Percentiles rank a stretch among this genome's conserved stretches.
Evolutionary conservation across 1,140 invertebrate genomes (phyloP).

Genomic region (Lordiphosa collinella): DNA sequence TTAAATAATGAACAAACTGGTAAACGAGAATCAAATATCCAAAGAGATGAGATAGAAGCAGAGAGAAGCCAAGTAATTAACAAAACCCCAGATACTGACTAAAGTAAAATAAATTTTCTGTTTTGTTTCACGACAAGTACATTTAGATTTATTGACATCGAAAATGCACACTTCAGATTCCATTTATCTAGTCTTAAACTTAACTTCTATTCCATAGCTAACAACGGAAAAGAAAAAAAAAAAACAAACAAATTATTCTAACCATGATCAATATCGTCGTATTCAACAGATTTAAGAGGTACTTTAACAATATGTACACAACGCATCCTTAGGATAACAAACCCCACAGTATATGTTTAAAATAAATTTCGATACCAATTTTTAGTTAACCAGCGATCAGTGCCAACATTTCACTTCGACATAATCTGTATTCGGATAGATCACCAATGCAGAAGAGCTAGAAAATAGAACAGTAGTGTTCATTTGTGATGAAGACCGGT

Average conservation of each 20-base stretch:
- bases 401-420: too few relatives aligned
- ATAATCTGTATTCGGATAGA: too few relatives aligned
- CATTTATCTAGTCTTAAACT: conserved; percentile 49
- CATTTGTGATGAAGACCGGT: too few relatives aligned
- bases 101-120: too few relatives aligned
- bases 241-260: conserved; percentile 8
- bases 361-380: too few relatives aligned
- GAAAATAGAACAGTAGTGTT: too few relatives aligned
- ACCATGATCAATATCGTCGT: conserved; percentile 1
- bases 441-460: too few relatives aligned
- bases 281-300: conserved; percentile 29
- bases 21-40: neutral
- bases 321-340: neutral
- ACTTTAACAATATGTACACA: conserved; percentile 38
- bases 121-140: conserved; percentile 54
- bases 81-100: too few relatives aligned
- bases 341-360: too few relatives aligned
- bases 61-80: too few relatives aligned
- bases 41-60: neutral
- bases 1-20: conserved; percentile 25
- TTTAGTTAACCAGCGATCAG: too few relatives aligned
- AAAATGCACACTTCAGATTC: conserved; percentile 61
- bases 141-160: conserved; percentile 74
- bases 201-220: conserved; percentile 27
- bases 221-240: conserved; percentile 13